Conservation (phyloP, 2,888 invertebrate genomes). For the Lasius platythorax region DNA sequence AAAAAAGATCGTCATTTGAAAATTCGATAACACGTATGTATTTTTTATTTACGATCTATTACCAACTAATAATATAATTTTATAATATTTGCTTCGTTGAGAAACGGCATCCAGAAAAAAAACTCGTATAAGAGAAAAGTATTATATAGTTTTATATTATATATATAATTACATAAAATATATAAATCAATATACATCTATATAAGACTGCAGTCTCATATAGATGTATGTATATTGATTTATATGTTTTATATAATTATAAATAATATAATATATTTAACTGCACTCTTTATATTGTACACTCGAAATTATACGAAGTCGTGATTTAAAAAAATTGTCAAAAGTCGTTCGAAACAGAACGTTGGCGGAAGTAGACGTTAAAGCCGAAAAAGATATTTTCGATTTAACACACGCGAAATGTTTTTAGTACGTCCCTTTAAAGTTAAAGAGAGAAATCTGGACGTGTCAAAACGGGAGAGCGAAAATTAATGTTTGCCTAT, state of each 20-base stretch:
- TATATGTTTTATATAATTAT: too few relatives aligned
- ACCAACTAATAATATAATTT: not conserved
- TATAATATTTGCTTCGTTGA: not conserved
- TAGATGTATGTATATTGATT: too few relatives aligned
- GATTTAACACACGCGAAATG: not conserved
- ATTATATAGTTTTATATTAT: not conserved
- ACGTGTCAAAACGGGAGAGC: not conserved
- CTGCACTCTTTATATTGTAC: not conserved
- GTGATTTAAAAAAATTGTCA: constrained; percentile 92
- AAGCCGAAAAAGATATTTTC: not conserved
- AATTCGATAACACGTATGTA: constrained; percentile 96
- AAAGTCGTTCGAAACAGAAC: too few relatives aligned
- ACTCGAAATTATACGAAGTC: constrained; percentile 92
- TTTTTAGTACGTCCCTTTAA: not conserved
- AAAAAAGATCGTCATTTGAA: constrained; percentile 95
- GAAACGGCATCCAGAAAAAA: not conserved
- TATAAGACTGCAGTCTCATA: too few relatives aligned
- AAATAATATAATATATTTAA: not conserved
- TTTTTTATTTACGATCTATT: not conserved
- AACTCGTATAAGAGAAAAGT: not conserved
- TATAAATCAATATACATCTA: too few relatives aligned
- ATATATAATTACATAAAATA: not conserved
- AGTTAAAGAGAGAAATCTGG: not conserved
- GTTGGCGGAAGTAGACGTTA: not conserved
- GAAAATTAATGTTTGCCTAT: constrained; percentile 9